Evolutionary conservation across 2,797 vertebrate species (phyloP).

Genomic region (Etheostoma nigrum): DNA sequence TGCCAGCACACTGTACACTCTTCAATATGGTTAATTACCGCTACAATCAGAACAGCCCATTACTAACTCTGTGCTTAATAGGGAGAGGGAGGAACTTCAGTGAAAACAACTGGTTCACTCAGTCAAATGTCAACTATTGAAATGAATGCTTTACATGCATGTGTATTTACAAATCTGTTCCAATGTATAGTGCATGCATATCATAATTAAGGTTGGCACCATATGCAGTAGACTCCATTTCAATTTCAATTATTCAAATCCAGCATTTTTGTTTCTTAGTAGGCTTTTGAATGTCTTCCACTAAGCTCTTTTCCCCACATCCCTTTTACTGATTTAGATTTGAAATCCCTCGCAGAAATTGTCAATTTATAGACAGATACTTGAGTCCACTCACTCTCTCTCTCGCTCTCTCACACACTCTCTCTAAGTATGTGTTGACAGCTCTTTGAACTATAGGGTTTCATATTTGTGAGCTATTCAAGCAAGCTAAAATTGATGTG

Average conservation of each 20-base stretch:
- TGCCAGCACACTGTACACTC: conserved; percentile 66
- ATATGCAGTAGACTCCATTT: conserved; percentile 42
- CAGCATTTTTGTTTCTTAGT: conserved; percentile 22
- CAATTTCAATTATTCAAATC: conserved; percentile 67
- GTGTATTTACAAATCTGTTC: conserved; percentile 40
- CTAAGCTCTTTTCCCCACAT: conserved; percentile 42
- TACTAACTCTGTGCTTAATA: conserved; percentile 50
- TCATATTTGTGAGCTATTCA: conserved; percentile 59
- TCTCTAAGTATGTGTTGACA: conserved; percentile 58
- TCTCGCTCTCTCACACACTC: conserved; percentile 19
- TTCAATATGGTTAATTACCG: conserved; percentile 67
- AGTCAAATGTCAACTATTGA: conserved; percentile 40
- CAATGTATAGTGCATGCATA: conserved; percentile 39
- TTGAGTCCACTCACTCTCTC: conserved; percentile 26
- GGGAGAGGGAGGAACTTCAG: conserved; percentile 24
- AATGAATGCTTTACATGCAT: conserved; percentile 26
- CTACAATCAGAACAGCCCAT: conserved; percentile 56
- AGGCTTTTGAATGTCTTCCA: conserved; percentile 39
- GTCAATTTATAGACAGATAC: conserved; percentile 54
- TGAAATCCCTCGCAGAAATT: conserved; percentile 59
- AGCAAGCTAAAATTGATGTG: conserved; percentile 47
- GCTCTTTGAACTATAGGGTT: conserved; percentile 65
- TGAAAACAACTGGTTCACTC: conserved; percentile 42
- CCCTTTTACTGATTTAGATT: conserved; percentile 57
- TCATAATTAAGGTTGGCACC: conserved; percentile 54